Evolutionary conservation across 2,797 vertebrate genomes (phyloP).

Genomic region (Danionella dracula): DNA sequence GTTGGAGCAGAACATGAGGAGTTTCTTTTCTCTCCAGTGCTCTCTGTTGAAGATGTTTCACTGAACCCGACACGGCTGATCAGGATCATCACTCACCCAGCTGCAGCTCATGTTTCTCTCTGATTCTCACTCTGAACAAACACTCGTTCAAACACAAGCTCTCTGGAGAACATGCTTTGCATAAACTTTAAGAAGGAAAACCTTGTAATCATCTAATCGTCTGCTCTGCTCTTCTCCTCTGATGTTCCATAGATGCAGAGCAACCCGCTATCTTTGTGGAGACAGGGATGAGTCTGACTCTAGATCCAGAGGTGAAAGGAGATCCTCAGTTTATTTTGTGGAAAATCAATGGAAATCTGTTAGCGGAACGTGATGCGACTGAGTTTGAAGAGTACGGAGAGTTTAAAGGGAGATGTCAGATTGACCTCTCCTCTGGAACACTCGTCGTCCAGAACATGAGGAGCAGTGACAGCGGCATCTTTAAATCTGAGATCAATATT

Average conservation of each 20-base stretch:
- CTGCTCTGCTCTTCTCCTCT: neutral
- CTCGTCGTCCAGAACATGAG: constrained; percentile 39
- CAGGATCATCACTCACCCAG: too few species aligned
- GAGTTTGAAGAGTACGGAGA: neutral
- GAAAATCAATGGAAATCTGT: constrained; percentile 50
- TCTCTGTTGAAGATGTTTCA: too few species aligned
- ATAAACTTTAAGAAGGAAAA: too few species aligned
- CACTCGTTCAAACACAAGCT: too few species aligned
- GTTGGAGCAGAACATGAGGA: too few species aligned
- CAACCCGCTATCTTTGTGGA: neutral
- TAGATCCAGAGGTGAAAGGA: neutral
- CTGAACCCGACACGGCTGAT: too few species aligned
- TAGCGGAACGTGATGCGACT: constrained; percentile 38
- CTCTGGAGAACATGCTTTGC: too few species aligned
- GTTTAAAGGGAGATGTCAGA: constrained; percentile 25
- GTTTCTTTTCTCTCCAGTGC: too few species aligned
- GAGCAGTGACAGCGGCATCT: constrained; percentile 51
- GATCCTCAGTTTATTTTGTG: constrained; percentile 46
- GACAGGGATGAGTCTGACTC: neutral
- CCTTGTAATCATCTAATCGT: neutral
- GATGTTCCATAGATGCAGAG: neutral
- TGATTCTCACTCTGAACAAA: too few species aligned
- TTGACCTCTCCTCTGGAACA: constrained; percentile 35
- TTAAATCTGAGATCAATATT: constrained; percentile 32
- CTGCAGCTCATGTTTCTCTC: too few species aligned